These are phyloP conservation scores for Formica selysi DNA, from an alignment of 1,140 invertebrate genomes.

Conservation along the genomic window DNA sequence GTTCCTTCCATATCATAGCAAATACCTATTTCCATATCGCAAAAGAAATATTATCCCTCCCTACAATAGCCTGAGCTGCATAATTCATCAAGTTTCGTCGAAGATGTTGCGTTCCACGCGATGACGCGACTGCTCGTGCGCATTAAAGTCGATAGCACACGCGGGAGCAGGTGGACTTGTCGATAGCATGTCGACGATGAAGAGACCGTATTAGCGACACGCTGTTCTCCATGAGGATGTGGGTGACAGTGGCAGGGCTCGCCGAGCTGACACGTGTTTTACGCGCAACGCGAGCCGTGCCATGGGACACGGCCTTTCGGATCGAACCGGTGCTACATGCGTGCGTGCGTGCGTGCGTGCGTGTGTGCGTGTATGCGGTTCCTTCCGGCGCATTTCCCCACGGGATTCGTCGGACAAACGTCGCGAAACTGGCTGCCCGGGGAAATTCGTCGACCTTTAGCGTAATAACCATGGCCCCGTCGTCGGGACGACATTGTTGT, in stretches of 20 bases:
- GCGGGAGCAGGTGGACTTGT: conserved; percentile 67
- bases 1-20: too few relatives aligned
- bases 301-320: conserved; percentile 7
- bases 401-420: conserved; percentile 48
- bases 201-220: conserved; percentile 65
- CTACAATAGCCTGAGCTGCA: not conserved
- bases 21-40: not conserved
- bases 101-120: conserved; percentile 12
- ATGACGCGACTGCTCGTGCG: conserved; percentile 26
- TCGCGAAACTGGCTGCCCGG: conserved; percentile 57
- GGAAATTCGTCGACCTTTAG: conserved; percentile 81
- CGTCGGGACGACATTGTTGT: conserved; percentile 68
- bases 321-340: conserved; percentile 60
- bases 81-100: conserved; percentile 31
- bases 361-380: conserved; percentile 7
- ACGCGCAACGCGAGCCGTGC: not conserved
- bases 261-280: conserved; percentile 55
- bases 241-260: conserved; percentile 42
- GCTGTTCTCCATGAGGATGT: conserved; percentile 58
- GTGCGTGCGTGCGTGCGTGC: not conserved
- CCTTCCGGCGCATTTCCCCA: conserved; percentile 67
- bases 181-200: conserved; percentile 63
- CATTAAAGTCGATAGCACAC: conserved; percentile 55
- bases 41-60: not conserved
- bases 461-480: conserved; percentile 66